These are phyloP conservation scores for Neelides folsomi DNA, from an alignment of 2,888 invertebrate genomes.

Conservation along the genomic window DNA sequence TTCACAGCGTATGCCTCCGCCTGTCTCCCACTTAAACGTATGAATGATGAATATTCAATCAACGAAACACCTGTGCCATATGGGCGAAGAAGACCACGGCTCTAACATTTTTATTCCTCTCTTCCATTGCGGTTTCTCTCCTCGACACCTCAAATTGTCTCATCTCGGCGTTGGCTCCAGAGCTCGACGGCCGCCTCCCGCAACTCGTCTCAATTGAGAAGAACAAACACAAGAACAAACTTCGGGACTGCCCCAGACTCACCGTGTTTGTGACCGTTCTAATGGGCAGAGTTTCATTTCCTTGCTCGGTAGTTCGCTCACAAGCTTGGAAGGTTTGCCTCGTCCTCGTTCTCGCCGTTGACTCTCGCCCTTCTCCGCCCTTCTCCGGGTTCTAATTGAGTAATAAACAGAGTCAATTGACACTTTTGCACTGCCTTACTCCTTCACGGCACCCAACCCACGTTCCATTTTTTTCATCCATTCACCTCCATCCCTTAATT, in stretches of 20 bases:
- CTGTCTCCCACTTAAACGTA: conserved; percentile 16
- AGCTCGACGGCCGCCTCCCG: neutral
- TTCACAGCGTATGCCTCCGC: neutral
- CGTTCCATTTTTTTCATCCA: too few species aligned
- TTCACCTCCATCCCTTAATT: too few species aligned
- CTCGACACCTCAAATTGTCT: conserved; percentile 1
- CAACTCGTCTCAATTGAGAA: neutral
- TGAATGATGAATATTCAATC: conserved; percentile 34
- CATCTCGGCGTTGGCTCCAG: conserved; percentile 8
- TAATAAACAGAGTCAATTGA: too few species aligned
- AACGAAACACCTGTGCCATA: conserved; percentile 34
- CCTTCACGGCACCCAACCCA: too few species aligned
- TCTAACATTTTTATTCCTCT: conserved; percentile 21
- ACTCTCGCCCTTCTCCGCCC: too few species aligned
- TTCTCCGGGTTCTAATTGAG: too few species aligned
- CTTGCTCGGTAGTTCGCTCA: conserved; percentile 38
- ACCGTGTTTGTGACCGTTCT: conserved; percentile 41
- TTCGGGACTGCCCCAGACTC: neutral
- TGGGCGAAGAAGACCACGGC: conserved; percentile 24
- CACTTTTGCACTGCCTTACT: too few species aligned
- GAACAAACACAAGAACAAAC: neutral
- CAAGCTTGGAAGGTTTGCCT: conserved; percentile 26
- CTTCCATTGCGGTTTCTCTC: conserved; percentile 19
- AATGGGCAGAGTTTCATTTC: conserved; percentile 37
- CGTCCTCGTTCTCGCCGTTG: too few species aligned